Base-by-base conservation (phyloP, 2,113 vertebrate species). In the Dermatemys mawii region DNA sequence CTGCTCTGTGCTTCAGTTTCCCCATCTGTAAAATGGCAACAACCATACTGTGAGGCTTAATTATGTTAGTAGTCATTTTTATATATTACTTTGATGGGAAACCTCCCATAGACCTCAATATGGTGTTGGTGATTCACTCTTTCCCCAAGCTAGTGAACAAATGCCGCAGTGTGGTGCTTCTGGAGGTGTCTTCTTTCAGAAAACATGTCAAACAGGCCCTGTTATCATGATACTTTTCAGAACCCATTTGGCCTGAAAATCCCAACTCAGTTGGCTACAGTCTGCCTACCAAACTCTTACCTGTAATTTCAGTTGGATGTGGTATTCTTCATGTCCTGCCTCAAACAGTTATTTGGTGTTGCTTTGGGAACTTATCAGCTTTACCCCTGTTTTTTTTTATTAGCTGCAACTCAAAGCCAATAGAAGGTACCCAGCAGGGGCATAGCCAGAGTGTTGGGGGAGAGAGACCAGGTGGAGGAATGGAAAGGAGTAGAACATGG, bases 211-310 rank as follows among this genome's bases (percentile, higher is more conserved):
- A 54, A 78, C 17, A 88, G 44, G 51, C 85, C 38, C 80, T 81
- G 51, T 44, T 48, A 95, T 49, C 24, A 13, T 55, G 26, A 0
- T 0, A 1, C 60, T 76, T 90, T 7, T 55, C 90, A 55, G 54
- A 67, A 46, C 32, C 44, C 38, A 29, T 86, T 63, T 90, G 63
- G 87, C 83, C 73, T 81, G 54, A 87, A 70, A 51, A 22, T 76
- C 73, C 73, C 73, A 48, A 46, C 22, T 80, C 22, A 80, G 11
- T 14, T 75, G 8, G 55, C 92, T 92, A 35, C 35, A 86, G 3
- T 90, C 55, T 54, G 8, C 70, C 93, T 93, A 83, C 67, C 51
- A 70, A 60, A 90, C 87, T 92, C 48, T 67, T 29, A 29, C 92
- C 29, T 90, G 50, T 90, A 53, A 27, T 6, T 96, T 95, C 90